Evolutionary conservation across 2,113 vertebrate species (phyloP), one percentile per base, ranked within the genome.

Genomic region (Pyxicephalus adspersus): DNA sequence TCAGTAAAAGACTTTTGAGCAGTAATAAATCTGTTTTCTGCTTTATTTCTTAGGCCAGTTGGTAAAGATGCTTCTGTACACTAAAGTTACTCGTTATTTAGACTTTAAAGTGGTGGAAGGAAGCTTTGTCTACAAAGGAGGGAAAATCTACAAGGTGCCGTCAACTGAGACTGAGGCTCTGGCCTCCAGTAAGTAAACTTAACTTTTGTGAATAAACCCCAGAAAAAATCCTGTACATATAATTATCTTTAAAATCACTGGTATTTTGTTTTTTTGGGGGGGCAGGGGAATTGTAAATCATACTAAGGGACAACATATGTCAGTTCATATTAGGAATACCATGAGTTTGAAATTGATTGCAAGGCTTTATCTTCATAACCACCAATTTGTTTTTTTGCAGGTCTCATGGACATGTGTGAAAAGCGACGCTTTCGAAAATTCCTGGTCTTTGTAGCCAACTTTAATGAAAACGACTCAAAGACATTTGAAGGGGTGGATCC

Each of bases 371-470:
- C 15, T 45, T 9, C 38, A 45, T 45, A 1, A 3, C 38, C 38
- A 45, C 38, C 38, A 45, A 45, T 13, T 13, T 45, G 19, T 72
- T n/a, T 20, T 52, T 34, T 64, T 2, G 20, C 51, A 97, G 96
- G 96, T 87, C 90, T 97, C 81, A 96, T 96, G 96, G 96, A 95
- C 54, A 96, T 96, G 96, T 96, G 96, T 61, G 96, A 97, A 88
- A 97, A 97, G 83, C 89, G 95, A 31, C 90, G 95, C 77, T 97
- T 96, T 87, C 90, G 96, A 26, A 96, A 96, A 89, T 97, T 97
- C 87, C 85, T 97, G 57, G 94, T 96, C 80, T 97, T 97, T 61
- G 95, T 97, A 86, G 95, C 96, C 77, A 95, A 95, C 87, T 97
- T 96, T 20, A 95, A 97, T 19, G 96, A 97, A 86, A 96, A 95